Evolutionary conservation across 2,888 invertebrate genomes (phyloP).

Genomic region (Drosophila tripunctata): DNA sequence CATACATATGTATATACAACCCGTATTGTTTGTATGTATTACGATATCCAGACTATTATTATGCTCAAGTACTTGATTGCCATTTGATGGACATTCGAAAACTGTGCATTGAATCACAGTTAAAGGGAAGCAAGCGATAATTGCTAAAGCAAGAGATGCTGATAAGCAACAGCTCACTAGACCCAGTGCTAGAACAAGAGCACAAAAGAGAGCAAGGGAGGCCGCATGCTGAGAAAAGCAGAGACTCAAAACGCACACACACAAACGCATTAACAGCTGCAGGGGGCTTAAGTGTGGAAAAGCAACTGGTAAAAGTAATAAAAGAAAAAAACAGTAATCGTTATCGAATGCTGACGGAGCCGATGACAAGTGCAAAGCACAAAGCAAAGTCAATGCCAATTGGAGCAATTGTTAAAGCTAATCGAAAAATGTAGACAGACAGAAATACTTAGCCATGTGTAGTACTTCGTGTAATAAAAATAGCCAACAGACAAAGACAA

Average conservation of each 20-base stretch:
- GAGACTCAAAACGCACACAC: neutral
- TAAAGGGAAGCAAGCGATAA: conserved; percentile 31
- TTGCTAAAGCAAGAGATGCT: conserved; percentile 25
- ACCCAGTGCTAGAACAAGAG: neutral
- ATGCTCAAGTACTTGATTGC: conserved; percentile 39
- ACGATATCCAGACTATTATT: conserved; percentile 43
- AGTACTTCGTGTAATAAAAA: conserved; percentile 64
- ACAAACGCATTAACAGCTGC: neutral
- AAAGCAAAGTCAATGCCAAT: conserved; percentile 59
- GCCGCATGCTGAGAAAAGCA: neutral
- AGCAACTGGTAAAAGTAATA: conserved; percentile 41
- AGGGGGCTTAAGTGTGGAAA: conserved; percentile 9
- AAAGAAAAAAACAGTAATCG: conserved; percentile 30
- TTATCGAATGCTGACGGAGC: conserved; percentile 40
- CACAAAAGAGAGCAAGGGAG: conserved; percentile 1
- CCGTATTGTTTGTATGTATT: conserved; percentile 3
- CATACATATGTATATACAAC: neutral
- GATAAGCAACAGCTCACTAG: conserved; percentile 43
- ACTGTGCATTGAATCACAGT: conserved; percentile 31
- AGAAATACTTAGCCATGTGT: conserved; percentile 37
- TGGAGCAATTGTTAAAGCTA: conserved; percentile 29
- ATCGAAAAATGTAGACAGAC: conserved; percentile 13
- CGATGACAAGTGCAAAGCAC: conserved; percentile 18
- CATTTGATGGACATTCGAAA: conserved; percentile 32
- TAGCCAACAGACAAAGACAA: conserved; percentile 46